Percentiles rank a stretch among this genome's conserved stretches.
These are phyloP conservation scores for Homarus gammarus DNA, from an alignment of 2,888 invertebrate species.

Conservation along the genomic window DNA sequence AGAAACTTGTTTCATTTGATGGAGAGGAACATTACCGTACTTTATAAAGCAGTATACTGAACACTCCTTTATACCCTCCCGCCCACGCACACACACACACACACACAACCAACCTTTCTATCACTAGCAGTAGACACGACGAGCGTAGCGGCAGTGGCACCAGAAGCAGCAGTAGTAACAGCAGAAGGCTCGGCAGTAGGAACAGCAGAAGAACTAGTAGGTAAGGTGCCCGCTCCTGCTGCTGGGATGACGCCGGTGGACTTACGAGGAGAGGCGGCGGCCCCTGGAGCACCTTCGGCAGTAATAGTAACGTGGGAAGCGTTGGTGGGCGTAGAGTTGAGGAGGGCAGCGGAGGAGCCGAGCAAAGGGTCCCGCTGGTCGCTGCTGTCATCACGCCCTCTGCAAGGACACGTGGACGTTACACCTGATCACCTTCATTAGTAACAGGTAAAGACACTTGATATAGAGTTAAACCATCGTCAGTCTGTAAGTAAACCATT, in stretches of 20 bases:
- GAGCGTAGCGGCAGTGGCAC: neutral
- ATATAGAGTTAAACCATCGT: no score
- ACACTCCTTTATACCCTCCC: neutral
- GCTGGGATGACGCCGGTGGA: neutral
- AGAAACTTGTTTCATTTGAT: no score
- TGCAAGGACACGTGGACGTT: neutral
- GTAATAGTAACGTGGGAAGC: neutral
- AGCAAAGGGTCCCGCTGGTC: conserved; percentile 39
- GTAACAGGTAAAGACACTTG: no score
- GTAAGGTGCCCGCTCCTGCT: neutral
- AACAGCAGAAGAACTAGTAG: neutral
- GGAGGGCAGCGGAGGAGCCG: neutral
- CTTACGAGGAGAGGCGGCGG: neutral
- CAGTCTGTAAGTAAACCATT: no score
- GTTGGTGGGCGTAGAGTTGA: conserved; percentile 28
- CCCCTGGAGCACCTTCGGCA: neutral
- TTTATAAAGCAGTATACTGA: no score
- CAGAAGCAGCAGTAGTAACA: neutral
- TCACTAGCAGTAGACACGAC: conserved; percentile 2
- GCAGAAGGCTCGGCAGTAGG: neutral
- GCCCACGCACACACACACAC: neutral
- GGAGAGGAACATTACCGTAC: no score
- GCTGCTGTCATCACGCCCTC: conserved; percentile 10
- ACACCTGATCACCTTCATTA: no score
- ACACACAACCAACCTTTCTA: conserved; percentile 21